These are phyloP conservation scores for Urophycis tenuis DNA, from an alignment of 2,797 vertebrate species.

Conservation along the genomic window DNA sequence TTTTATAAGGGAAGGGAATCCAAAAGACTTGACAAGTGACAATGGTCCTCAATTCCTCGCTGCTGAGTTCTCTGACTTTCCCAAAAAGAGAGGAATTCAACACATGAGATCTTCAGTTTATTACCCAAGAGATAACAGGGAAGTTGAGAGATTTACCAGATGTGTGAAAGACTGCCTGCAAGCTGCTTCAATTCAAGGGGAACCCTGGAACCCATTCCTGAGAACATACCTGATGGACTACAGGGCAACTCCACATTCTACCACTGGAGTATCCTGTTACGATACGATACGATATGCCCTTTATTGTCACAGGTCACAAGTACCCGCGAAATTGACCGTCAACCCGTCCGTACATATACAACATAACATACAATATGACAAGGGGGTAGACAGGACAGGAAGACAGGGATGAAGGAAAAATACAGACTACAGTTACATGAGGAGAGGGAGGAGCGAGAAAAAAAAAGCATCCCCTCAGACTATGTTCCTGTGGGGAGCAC, in stretches of 20 bases:
- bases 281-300: too few relatives aligned
- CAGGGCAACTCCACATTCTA: slow-evolving; percentile 22
- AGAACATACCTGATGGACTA: slow-evolving; percentile 11
- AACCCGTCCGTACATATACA: too few relatives aligned
- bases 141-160: slow-evolving; percentile 18
- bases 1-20: slow-evolving; percentile 11
- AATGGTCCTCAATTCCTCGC: slow-evolving; percentile 25
- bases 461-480: too few relatives aligned
- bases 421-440: too few relatives aligned
- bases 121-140: slow-evolving; percentile 22
- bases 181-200: slow-evolving; percentile 16
- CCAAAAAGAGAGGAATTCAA: slow-evolving; percentile 17
- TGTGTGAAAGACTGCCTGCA: slow-evolving; percentile 18
- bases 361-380: too few relatives aligned
- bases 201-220: slow-evolving; percentile 11
- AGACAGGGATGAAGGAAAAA: too few relatives aligned
- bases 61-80: slow-evolving; percentile 12
- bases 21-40: slow-evolving; percentile 11
- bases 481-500: too few relatives aligned
- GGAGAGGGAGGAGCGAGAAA: too few relatives aligned
- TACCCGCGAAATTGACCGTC: too few relatives aligned
- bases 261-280: slow-evolving; percentile 8
- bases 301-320: too few relatives aligned
- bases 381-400: too few relatives aligned
- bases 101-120: slow-evolving; percentile 22